Conservation (phyloP, 2,797 vertebrate species). For the Loriculus beryllinus region DNA sequence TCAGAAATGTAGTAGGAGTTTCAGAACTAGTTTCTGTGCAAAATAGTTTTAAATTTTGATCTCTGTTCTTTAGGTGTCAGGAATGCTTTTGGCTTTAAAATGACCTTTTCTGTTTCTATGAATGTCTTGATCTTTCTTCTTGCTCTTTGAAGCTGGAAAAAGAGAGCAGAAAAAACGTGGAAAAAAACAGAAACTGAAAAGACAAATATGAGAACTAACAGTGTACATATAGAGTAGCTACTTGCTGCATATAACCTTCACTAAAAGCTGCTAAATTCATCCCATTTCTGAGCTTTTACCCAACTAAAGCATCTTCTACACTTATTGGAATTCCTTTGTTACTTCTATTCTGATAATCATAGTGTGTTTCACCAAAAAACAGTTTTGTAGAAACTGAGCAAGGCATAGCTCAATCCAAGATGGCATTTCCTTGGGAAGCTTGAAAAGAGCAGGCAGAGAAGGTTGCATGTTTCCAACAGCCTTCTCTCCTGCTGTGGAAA, state of each 20-base stretch:
- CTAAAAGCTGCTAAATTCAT: no score
- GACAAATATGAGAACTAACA: not conserved
- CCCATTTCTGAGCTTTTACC: not conserved
- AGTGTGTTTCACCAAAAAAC: not conserved
- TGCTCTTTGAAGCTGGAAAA: not conserved
- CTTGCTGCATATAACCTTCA: not conserved
- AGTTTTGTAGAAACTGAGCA: not conserved
- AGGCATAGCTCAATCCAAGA: not conserved
- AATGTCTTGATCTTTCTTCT: not conserved
- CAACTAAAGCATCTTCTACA: not conserved
- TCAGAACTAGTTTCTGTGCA: not conserved
- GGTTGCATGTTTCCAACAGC: not conserved
- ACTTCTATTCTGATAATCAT: not conserved
- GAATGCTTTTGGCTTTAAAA: not conserved
- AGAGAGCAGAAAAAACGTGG: not conserved
- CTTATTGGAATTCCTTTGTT: not conserved
- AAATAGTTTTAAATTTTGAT: not conserved
- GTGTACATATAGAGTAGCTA: not conserved
- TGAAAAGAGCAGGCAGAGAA: not conserved
- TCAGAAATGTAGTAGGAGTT: not conserved
- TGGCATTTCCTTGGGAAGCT: not conserved
- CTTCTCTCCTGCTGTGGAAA: not conserved
- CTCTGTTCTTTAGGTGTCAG: not conserved
- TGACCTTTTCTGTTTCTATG: not conserved
- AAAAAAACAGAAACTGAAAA: not conserved